These are phyloP conservation scores for Coleophora deauratella DNA, from an alignment of 2,888 invertebrate genomes.

Conservation along the genomic window DNA sequence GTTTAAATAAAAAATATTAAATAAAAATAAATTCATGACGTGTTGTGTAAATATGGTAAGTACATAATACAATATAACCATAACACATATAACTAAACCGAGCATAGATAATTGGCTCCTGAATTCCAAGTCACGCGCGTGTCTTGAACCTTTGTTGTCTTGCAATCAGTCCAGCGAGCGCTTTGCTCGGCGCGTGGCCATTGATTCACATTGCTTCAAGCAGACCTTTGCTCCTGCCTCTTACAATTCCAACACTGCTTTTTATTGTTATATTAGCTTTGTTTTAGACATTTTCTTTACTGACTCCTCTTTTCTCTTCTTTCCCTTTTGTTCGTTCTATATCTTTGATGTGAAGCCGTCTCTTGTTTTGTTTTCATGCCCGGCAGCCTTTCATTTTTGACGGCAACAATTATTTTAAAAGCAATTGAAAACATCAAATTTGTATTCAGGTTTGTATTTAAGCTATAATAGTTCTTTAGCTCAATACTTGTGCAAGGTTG, in stretches of 20 bases:
- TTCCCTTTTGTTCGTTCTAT: slow-evolving; percentile 28
- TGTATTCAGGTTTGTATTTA: no score
- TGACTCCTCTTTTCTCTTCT: slow-evolving; percentile 25
- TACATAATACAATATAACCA: no score
- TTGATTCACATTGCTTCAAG: slow-evolving; percentile 48
- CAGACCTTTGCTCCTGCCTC: slow-evolving; percentile 39
- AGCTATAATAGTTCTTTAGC: no score
- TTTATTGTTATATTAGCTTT: slow-evolving; percentile 59
- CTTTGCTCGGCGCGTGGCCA: slow-evolving; percentile 11
- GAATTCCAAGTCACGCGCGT: slow-evolving; percentile 26
- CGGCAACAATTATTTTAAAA: no score
- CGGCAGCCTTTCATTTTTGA: slow-evolving; percentile 9
- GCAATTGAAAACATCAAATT: no score
- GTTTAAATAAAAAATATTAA: no score
- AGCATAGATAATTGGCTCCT: no score
- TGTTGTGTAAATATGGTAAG: no score
- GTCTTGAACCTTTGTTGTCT: slow-evolving; percentile 30
- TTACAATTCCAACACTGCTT: slow-evolving; percentile 50
- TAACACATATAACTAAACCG: no score
- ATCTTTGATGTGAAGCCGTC: slow-evolving; percentile 41
- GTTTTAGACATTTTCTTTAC: slow-evolving; percentile 45
- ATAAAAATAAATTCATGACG: no score
- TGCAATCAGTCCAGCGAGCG: slow-evolving; percentile 32
- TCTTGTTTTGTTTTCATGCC: slow-evolving; percentile 20
- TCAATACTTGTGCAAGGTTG: no score